These are phyloP conservation scores for Eidolon dupreanum DNA, from an alignment of 2,797 vertebrate species.

Conservation along the genomic window DNA sequence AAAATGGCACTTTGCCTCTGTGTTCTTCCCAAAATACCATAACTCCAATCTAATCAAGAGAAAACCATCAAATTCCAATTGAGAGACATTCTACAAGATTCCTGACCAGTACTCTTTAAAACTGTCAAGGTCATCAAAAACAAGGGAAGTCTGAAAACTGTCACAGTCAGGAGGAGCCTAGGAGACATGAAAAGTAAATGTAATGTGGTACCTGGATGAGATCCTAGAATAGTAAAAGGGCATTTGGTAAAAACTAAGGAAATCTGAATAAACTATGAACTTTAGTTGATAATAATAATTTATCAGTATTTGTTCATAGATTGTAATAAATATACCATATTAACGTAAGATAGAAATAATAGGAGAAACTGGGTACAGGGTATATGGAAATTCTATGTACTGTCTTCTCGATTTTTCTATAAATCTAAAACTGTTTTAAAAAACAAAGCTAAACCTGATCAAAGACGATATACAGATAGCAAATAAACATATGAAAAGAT, in stretches of 20 bases:
- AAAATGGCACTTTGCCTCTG: neutral
- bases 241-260: neutral
- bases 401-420: neutral
- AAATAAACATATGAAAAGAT: neutral
- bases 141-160: neutral
- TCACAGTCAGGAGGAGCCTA: neutral
- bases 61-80: neutral
- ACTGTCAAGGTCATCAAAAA: neutral
- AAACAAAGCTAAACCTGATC: neutral
- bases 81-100: neutral
- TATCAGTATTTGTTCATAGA: neutral
- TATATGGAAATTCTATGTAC: neutral
- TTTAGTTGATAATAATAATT: neutral
- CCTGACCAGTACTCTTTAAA: neutral
- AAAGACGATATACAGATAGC: neutral
- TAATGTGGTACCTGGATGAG: neutral
- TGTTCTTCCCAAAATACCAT: neutral
- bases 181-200: neutral
- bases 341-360: neutral
- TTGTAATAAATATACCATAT: neutral
- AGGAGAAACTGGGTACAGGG: neutral
- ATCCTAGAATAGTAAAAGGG: neutral
- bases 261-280: constrained; percentile 1
- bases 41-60: neutral
- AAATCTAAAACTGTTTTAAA: neutral